Evolutionary conservation across 1,140 invertebrate species (phyloP).

Genomic region (Nomia melanderi): DNA sequence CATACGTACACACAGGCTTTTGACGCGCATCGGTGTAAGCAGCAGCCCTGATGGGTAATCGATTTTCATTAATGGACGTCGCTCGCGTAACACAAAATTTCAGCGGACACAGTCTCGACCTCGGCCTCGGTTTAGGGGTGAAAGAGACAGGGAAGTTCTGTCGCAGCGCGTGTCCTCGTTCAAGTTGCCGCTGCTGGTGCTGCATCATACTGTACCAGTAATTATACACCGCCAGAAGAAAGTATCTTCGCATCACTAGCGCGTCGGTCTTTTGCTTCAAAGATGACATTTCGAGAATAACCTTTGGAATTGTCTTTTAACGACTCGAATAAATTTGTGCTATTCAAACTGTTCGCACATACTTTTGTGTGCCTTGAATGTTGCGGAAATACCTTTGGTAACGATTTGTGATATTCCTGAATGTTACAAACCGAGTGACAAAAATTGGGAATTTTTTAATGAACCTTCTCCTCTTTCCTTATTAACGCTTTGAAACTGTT

Average conservation of each 20-base stretch:
- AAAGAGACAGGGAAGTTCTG: constrained; percentile 39
- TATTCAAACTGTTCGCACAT: too few relatives aligned
- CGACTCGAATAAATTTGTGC: too few relatives aligned
- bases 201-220: constrained; percentile 19
- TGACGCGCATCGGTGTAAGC: constrained; percentile 63
- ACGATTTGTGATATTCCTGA: too few relatives aligned
- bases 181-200: constrained; percentile 33
- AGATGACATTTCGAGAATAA: too few relatives aligned
- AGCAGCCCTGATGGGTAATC: constrained; percentile 66
- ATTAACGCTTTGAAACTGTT: too few relatives aligned
- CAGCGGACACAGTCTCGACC: constrained; percentile 55
- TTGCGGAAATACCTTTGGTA: too few relatives aligned
- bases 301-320: too few relatives aligned
- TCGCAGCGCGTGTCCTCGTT: constrained; percentile 50
- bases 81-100: constrained; percentile 64
- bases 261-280: too few relatives aligned
- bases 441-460: too few relatives aligned
- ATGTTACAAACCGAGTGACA: too few relatives aligned
- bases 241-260: background rate
- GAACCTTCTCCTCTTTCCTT: too few relatives aligned
- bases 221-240: background rate
- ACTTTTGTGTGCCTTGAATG: too few relatives aligned
- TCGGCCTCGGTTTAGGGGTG: constrained; percentile 28
- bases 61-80: constrained; percentile 72
- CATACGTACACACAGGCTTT: constrained; percentile 52